phyloP scores from a whole-genome alignment of 1,140 invertebrate species.

The Psix sp. region DNA sequence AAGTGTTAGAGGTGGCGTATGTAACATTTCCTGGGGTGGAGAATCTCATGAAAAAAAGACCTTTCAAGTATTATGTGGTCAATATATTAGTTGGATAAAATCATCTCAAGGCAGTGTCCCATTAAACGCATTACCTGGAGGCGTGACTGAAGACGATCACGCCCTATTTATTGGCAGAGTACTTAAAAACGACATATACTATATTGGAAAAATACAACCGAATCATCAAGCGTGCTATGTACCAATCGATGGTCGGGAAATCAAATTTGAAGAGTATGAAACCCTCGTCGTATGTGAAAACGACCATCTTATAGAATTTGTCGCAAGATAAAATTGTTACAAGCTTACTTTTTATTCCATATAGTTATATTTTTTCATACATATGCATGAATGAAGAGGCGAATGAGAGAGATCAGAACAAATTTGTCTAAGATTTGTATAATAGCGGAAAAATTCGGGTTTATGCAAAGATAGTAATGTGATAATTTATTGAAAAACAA shows the following conservation, averaged over 20 bases:
- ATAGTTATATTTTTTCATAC: slow-evolving; percentile 14
- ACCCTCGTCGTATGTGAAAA: slow-evolving; percentile 59
- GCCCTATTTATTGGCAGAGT: slow-evolving; percentile 68
- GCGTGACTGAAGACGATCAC: slow-evolving; percentile 66
- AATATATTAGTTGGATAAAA: slow-evolving; percentile 62
- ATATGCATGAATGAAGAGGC: background rate
- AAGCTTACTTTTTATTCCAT: slow-evolving; percentile 16
- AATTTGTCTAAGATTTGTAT: no score
- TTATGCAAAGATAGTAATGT: no score
- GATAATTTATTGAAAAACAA: slow-evolving; percentile 12
- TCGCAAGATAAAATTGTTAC: slow-evolving; percentile 62
- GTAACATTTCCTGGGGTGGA: slow-evolving; percentile 63
- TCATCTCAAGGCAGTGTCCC: slow-evolving; percentile 64
- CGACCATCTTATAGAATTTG: slow-evolving; percentile 54
- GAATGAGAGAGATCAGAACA: background rate
- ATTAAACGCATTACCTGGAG: slow-evolving; percentile 64
- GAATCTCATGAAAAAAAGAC: slow-evolving; percentile 53
- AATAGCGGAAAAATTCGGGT: no score
- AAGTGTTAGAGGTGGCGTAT: slow-evolving; percentile 51
- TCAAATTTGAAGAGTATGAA: slow-evolving; percentile 61
- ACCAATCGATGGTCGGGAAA: slow-evolving; percentile 60
- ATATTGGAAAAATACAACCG: slow-evolving; percentile 68
- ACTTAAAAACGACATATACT: slow-evolving; percentile 61
- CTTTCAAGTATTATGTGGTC: slow-evolving; percentile 65
- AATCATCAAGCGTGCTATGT: slow-evolving; percentile 67